Evolutionary conservation across 2,113 vertebrate species (phyloP).

Genomic region (Eptesicus fuscus): DNA sequence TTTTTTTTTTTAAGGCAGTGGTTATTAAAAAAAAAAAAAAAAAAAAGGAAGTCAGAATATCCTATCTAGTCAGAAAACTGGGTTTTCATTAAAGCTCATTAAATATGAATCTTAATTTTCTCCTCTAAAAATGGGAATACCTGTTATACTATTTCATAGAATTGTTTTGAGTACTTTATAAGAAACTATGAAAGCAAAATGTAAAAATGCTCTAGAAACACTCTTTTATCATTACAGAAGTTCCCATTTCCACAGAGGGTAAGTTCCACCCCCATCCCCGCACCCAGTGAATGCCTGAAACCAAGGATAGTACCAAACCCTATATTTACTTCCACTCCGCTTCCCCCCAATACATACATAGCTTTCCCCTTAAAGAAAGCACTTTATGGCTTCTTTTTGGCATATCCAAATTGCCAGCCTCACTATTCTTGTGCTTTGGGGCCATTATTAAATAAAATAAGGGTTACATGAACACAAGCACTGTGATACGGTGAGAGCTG

Average conservation of each 20-base stretch:
- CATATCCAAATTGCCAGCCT: neutral
- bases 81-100: neutral
- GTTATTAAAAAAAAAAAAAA: slow-evolving; percentile 7
- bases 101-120: neutral
- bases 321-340: neutral
- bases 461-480: neutral
- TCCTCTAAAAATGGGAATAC: neutral
- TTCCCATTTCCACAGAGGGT: neutral
- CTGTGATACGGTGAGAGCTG: neutral
- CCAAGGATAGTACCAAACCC: neutral
- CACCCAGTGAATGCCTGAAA: neutral
- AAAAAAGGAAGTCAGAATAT: neutral
- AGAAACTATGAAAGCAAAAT: neutral
- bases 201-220: neutral
- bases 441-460: neutral
- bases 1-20: neutral
- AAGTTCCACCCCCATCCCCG: neutral
- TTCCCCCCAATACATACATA: neutral
- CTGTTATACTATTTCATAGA: neutral
- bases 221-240: neutral
- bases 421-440: neutral
- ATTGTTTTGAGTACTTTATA: neutral
- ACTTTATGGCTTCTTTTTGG: neutral
- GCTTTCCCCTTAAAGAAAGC: neutral
- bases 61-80: neutral